phyloP scores from a whole-genome alignment of 64 coral and sea anemone genomes.

The Montipora efflorescens region DNA sequence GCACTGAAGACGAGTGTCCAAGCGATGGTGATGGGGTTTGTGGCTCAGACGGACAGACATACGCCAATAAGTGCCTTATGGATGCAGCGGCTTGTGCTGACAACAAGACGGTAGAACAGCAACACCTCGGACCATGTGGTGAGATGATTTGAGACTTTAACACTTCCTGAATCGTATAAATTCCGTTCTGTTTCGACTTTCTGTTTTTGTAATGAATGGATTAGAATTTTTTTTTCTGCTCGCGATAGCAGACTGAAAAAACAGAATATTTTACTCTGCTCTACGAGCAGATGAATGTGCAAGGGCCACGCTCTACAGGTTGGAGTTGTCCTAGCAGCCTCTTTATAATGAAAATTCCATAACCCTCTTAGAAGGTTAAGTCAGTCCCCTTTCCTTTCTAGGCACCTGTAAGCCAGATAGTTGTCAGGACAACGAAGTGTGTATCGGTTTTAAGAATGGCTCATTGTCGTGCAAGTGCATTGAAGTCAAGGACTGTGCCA shows the following conservation, averaged over 20 bases:
- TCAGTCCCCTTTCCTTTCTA: not conserved
- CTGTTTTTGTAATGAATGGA: no score
- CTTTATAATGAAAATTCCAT: not conserved
- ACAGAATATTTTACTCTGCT: no score
- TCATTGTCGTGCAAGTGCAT: constrained; percentile 74
- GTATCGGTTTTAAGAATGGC: constrained; percentile 53
- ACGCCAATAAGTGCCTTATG: constrained; percentile 72
- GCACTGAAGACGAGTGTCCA: constrained; percentile 62
- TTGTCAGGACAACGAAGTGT: constrained; percentile 49
- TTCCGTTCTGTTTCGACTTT: no score
- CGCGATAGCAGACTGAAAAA: no score
- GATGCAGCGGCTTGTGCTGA: constrained; percentile 65
- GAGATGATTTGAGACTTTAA: not conserved
- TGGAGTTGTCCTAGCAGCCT: not conserved
- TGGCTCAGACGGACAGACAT: constrained; percentile 78
- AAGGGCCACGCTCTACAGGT: no score
- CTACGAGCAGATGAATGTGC: no score
- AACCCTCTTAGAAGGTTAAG: not conserved
- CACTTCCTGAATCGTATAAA: no score
- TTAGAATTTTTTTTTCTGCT: no score
- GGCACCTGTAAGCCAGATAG: constrained; percentile 44
- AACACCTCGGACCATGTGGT: constrained; percentile 89
- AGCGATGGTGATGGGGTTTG: constrained; percentile 70
- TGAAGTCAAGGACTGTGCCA: constrained; percentile 72
- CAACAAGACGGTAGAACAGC: constrained; percentile 17